Base-by-base conservation (phyloP, 2,797 vertebrate genomes). In the Eurystomus glaucurus region DNA sequence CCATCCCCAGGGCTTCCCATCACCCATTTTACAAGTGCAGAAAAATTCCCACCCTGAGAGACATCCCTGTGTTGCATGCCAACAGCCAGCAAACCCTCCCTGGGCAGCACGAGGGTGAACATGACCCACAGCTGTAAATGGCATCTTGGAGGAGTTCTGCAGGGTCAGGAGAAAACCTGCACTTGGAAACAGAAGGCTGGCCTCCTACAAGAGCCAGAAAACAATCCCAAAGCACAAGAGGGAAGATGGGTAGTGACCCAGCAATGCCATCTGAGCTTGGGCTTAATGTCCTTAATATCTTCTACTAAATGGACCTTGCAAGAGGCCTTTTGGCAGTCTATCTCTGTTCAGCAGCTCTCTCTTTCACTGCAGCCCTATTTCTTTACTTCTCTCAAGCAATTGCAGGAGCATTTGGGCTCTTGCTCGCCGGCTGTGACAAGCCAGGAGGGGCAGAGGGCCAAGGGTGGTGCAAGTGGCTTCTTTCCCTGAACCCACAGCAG, bases 181-280 rank as follows among this genome's bases (percentile, higher is more conserved):
- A 0, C 31, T 57, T 45, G 29, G 74, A 65, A 88, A 50, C 35
- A 60, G 79, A 64, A 86, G 48, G 25, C 52, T 62, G 50, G 50
- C 45, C 31, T 91, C 45, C 21, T 45, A 39, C 7, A 37, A 28
- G 31, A 72, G 91, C 50, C 70, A 61, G 29, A 54, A 85, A 82
- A 16, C 37, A 76, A 57, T 33, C 55, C 70, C 74, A 31, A 72
- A 85, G 58, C 1, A 1, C 0, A 0, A 39, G 46, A 62, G 21
- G 10, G 21, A 89, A 87, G 77, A 66, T 43, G 61, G 28, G 48
- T 43, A 71, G 71, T 68, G 64, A 92, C 45, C 62, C 50, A 52
- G 5, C 61, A 71, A 75, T 31, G 29, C 48, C 58, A 57, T 64
- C 48, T 64, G 48, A 96, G 31, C 26, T 60, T 75, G 29, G 57